phyloP scores from a whole-genome alignment of 1,140 invertebrate genomes.

The Ostrea edulis region DNA sequence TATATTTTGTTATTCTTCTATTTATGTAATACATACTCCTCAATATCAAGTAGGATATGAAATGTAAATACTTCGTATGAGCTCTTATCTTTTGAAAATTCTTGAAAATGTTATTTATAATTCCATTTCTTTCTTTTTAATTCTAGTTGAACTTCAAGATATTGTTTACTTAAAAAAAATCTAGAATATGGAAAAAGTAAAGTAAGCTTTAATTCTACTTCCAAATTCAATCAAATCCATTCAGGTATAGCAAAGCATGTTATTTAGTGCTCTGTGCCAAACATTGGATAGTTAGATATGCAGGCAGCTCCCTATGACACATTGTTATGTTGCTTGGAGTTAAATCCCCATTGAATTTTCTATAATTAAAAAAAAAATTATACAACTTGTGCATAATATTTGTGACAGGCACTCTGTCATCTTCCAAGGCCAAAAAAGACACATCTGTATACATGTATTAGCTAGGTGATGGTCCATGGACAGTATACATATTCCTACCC shows the following conservation, averaged over 20 bases:
- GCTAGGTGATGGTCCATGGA: not conserved
- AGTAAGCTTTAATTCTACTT: not conserved
- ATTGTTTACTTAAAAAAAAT: too few relatives aligned
- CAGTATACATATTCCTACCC: not conserved
- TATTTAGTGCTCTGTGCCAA: not conserved
- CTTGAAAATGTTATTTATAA: too few relatives aligned
- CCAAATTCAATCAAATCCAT: not conserved
- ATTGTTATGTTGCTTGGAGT: not conserved
- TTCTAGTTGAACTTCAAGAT: too few relatives aligned
- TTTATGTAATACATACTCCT: too few relatives aligned
- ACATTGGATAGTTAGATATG: not conserved
- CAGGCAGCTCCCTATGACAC: not conserved
- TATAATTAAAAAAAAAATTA: not conserved
- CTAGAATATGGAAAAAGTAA: too few relatives aligned
- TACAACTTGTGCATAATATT: not conserved
- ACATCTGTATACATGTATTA: not conserved
- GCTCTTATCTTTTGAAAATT: too few relatives aligned
- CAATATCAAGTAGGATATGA: too few relatives aligned
- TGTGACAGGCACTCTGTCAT: not conserved
- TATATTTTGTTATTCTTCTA: not conserved
- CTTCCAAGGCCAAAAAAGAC: not conserved
- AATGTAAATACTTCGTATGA: too few relatives aligned
- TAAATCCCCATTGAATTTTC: conserved; percentile 10
- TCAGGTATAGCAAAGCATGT: not conserved
- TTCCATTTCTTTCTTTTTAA: too few relatives aligned